These are phyloP conservation scores for Okapia johnstoni DNA, from an alignment of 2,113 vertebrate species.

Conservation along the genomic window DNA sequence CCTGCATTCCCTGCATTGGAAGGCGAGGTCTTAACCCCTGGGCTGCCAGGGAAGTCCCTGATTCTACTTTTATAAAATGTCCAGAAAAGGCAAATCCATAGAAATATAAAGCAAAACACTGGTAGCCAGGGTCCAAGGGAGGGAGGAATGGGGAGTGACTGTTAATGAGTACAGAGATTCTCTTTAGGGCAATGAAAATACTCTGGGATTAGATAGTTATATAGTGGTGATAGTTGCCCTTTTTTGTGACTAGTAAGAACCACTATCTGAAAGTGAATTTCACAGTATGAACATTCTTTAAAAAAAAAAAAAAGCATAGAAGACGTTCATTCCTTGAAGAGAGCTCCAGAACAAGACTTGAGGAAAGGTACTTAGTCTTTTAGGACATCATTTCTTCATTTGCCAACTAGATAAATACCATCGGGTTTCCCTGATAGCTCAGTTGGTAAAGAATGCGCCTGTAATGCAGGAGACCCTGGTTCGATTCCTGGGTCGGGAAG, in stretches of 20 bases:
- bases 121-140: background rate
- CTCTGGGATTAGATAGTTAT: background rate
- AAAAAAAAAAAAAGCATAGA: background rate
- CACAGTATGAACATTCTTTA: background rate
- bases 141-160: background rate
- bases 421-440: background rate
- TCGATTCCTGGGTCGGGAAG: too few species aligned
- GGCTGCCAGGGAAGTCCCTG: too few species aligned
- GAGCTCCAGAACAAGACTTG: background rate
- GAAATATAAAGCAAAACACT: background rate
- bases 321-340: background rate
- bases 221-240: background rate
- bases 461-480: too few species aligned
- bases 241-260: background rate
- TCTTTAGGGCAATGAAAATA: background rate
- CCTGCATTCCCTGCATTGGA: too few species aligned
- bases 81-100: background rate
- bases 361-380: background rate
- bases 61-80: background rate
- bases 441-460: too few species aligned
- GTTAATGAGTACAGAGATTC: background rate
- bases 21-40: too few species aligned
- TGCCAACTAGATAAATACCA: background rate
- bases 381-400: background rate
- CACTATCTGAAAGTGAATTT: background rate